A percentile compares a stretch with the other conserved stretches of the same genome.
Evolutionary conservation across 2,797 vertebrate species (phyloP).

Genomic region (Spinus pinus): DNA sequence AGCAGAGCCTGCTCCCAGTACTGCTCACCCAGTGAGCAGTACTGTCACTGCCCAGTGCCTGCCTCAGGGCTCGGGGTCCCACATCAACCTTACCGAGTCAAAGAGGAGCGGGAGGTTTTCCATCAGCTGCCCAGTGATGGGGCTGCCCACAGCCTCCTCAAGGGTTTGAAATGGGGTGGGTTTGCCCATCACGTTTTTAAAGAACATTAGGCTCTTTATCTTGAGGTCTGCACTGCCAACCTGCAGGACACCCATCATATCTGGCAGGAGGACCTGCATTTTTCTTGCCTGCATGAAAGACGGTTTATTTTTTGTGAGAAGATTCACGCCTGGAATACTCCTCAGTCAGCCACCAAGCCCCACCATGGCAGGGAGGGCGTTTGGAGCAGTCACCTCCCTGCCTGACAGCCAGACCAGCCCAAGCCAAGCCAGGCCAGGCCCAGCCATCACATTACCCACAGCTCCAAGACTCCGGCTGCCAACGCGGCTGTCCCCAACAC

Average conservation of each 20-base stretch:
- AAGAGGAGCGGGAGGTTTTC: background rate
- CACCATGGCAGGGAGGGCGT: background rate
- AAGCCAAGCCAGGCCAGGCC: background rate
- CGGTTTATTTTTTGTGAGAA: background rate
- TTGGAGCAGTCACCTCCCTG: background rate
- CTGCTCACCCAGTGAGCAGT: background rate
- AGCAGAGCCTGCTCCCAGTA: accelerated
- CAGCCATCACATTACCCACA: background rate
- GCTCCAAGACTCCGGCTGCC: background rate
- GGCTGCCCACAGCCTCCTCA: background rate
- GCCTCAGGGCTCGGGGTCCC: background rate
- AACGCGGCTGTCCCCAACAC: accelerated
- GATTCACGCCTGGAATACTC: background rate
- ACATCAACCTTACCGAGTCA: background rate
- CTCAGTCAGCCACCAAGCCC: background rate
- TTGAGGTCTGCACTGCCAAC: background rate
- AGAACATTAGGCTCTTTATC: background rate
- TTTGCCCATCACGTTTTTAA: background rate
- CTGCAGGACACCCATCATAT: background rate
- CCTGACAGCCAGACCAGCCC: background rate
- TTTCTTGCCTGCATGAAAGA: background rate
- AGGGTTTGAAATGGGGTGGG: background rate
- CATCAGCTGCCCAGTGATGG: background rate
- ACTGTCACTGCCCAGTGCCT: background rate
- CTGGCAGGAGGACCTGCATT: background rate